Conservation (phyloP, 2,797 vertebrate species). For the Leptatherina wallacei region DNA sequence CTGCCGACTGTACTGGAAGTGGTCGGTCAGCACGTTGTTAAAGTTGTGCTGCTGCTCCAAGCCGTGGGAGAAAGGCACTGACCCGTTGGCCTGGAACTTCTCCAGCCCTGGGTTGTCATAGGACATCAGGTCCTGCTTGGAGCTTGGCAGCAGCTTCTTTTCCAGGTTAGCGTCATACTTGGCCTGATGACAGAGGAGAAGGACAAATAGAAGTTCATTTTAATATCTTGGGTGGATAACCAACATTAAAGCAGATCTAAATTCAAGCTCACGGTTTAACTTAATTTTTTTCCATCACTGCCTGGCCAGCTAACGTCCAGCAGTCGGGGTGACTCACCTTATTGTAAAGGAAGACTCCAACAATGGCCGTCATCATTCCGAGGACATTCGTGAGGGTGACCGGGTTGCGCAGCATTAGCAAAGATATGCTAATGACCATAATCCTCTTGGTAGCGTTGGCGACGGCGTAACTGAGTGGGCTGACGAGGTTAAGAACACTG, state of each 20-base stretch:
- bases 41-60: constrained; percentile 87
- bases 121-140: constrained; percentile 84
- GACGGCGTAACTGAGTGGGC: constrained; percentile 96
- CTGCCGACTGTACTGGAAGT: constrained; percentile 92
- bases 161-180: constrained; percentile 93
- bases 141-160: constrained; percentile 90
- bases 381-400: constrained; percentile 91
- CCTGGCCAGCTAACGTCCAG: background rate
- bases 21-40: constrained; percentile 87
- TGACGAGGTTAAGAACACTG: constrained; percentile 96
- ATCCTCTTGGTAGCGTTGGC: constrained; percentile 98
- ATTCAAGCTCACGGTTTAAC: too few relatives aligned
- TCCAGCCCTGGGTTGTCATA: constrained; percentile 80
- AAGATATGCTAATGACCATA: constrained; percentile 96
- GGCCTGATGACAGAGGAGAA: constrained; percentile 80
- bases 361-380: constrained; percentile 97
- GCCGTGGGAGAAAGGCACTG: constrained; percentile 81
- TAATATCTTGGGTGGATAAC: background rate
- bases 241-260: background rate
- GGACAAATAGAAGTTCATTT: constrained; percentile 7
- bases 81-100: constrained; percentile 88
- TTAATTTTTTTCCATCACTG: background rate
- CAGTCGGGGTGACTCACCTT: constrained; percentile 82
- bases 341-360: constrained; percentile 97
- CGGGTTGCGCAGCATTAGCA: constrained; percentile 95